Percentiles rank a stretch among this genome's conserved stretches.
Conservation (phyloP, 2,797 vertebrate species). For the Toxotes lorentzi region DNA sequence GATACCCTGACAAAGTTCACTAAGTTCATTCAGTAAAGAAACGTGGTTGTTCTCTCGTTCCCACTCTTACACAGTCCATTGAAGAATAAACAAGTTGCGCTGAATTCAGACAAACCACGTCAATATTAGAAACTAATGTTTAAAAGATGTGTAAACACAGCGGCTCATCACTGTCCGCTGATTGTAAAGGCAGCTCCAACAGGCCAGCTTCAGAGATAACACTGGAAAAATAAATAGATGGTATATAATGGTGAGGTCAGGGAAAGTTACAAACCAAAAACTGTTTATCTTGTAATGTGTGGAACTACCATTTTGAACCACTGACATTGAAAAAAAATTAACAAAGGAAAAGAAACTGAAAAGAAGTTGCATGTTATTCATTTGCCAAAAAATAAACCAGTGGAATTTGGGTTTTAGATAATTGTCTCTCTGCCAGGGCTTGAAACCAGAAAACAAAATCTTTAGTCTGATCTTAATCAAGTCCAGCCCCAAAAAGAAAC, state of each 20-base stretch:
- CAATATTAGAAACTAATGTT: conserved; percentile 35
- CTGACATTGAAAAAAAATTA: background rate
- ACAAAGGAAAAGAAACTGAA: background rate
- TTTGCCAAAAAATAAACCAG: background rate
- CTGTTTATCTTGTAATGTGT: background rate
- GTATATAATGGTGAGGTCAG: background rate
- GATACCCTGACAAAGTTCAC: background rate
- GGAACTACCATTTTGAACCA: background rate
- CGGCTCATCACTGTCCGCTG: conserved; percentile 7
- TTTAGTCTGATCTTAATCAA: background rate
- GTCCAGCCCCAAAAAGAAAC: background rate
- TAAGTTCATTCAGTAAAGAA: background rate
- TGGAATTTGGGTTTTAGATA: background rate
- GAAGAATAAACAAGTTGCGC: conserved; percentile 2
- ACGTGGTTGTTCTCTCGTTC: background rate
- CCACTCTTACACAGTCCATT: background rate
- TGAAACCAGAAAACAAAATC: conserved; percentile 20
- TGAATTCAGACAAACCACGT: background rate
- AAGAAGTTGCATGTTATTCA: background rate
- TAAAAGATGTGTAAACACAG: conserved; percentile 49
- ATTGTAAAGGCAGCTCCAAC: conserved; percentile 7
- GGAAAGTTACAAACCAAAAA: background rate
- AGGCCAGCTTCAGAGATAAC: conserved; percentile 23
- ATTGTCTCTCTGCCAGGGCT: conserved; percentile 9
- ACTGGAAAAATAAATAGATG: conserved; percentile 57